phyloP scores from a whole-genome alignment of 2,113 vertebrate species.

The Natator depressus region DNA sequence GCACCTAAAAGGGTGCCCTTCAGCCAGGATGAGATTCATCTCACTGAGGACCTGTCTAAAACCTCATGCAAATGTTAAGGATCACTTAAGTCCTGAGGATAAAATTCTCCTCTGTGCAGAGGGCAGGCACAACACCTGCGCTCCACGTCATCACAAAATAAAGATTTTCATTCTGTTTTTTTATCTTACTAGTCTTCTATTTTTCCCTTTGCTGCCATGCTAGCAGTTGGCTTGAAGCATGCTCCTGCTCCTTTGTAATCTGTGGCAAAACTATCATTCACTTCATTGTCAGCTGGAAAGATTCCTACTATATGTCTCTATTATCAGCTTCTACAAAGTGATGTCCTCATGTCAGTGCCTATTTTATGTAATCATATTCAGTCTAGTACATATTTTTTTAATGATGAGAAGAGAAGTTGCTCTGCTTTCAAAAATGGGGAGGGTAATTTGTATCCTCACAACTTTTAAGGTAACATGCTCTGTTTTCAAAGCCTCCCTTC shows the following conservation, averaged over 20 bases:
- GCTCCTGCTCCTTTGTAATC: not conserved
- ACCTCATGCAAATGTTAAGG: not conserved
- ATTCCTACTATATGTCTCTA: not conserved
- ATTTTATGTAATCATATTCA: not conserved
- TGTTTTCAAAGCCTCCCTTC: not conserved
- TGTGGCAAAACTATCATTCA: not conserved
- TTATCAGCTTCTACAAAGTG: not conserved
- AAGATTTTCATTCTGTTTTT: not conserved
- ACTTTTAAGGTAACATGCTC: not conserved
- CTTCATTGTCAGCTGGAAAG: not conserved
- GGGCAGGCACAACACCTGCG: not conserved
- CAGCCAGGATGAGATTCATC: not conserved
- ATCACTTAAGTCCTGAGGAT: not conserved
- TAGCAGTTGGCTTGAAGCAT: not conserved
- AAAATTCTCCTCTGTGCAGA: not conserved
- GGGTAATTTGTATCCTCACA: not conserved
- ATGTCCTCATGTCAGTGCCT: not conserved
- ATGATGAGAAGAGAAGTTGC: not conserved
- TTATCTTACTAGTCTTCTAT: not conserved
- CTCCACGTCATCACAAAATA: not conserved
- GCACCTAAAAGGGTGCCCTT: not conserved
- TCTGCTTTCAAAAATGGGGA: not conserved
- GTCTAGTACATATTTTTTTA: not conserved
- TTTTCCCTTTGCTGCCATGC: not conserved
- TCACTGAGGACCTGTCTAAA: accelerated